Evolutionary conservation across 2,888 invertebrate genomes (phyloP), one percentile per base, ranked within the genome.

Genomic region (Anoncus sp.): DNA sequence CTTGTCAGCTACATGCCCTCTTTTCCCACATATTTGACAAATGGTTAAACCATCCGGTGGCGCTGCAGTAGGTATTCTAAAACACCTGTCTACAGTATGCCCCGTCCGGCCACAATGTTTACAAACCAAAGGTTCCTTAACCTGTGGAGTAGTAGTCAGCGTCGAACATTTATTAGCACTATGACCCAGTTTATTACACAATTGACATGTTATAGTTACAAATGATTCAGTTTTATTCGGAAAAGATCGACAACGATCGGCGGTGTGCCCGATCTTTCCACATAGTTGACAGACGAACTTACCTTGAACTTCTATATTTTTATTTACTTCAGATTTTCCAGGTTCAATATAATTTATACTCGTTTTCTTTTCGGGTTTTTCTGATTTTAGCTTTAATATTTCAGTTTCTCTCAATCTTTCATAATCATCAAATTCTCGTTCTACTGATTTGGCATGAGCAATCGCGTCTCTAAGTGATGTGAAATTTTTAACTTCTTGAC

Each of bases 31-130:
- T 16, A 9, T n/a, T 55, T 55, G 31, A 31, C 55, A 55, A 31
- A 55, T 55, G 7, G 55, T 31, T 22, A 55, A 16, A 1, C 55
- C 55, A 10, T 14, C 16, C 7, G 31, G 16, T 9, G 10, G n/a
- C 31, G 2, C 31, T 2, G 12, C 9, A 31, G 12, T 55, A 16
- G 55, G 22, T 55, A 27, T 31, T 16, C 12, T 16, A 9, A 31
- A 31, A 55, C 55, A 55, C 22, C 18, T 16, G 10, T 65, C 65
- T 3, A 12, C 24, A 14, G 51, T 49, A 49, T 51, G 65, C 12
- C 51, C 51, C 12, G 31, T 7, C 22, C 47, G 49, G 1, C 3
- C 6, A 22, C 65, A 65, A 12, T 16, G 20, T 20, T 40, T 27
- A 20, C 57, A 59, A 10, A 38, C 10, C 5, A 38, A 12, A 38